Conservation (phyloP, 1,140 invertebrate genomes). For the Lepidostoma basale region DNA sequence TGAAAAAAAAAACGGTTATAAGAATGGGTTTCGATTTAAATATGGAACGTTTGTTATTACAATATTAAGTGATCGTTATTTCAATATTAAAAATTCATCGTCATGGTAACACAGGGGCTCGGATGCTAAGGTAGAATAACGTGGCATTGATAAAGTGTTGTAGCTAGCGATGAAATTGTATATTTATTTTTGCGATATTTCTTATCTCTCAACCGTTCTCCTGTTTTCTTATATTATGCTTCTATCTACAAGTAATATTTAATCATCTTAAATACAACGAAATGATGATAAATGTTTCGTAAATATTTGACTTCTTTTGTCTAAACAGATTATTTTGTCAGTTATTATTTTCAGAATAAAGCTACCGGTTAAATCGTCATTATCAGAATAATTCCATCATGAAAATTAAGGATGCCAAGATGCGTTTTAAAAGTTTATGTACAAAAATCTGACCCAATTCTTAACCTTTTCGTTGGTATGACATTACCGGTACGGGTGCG, state of each 20-base stretch:
- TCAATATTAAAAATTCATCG: neutral
- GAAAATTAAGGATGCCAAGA: too few relatives aligned
- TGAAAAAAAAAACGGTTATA: neutral
- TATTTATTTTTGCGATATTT: neutral
- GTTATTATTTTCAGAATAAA: neutral
- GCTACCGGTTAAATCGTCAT: too few relatives aligned
- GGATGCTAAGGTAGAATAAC: neutral
- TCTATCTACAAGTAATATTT: neutral
- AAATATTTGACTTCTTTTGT: neutral
- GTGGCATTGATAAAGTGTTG: conserved; percentile 3
- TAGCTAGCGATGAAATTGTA: neutral
- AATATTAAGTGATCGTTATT: conserved; percentile 11
- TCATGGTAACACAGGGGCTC: neutral
- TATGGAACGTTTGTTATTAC: neutral
- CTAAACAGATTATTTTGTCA: neutral
- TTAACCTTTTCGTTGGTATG: too few relatives aligned
- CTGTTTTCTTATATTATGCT: neutral
- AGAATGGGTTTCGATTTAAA: neutral
- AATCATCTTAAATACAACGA: neutral
- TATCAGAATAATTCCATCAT: too few relatives aligned
- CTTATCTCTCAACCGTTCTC: neutral
- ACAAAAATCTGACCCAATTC: too few relatives aligned
- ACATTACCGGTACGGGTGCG: too few relatives aligned
- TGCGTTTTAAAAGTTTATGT: too few relatives aligned
- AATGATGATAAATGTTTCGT: neutral